phyloP scores from a whole-genome alignment of 2,888 invertebrate genomes.

The Drosophila vallismaia region DNA sequence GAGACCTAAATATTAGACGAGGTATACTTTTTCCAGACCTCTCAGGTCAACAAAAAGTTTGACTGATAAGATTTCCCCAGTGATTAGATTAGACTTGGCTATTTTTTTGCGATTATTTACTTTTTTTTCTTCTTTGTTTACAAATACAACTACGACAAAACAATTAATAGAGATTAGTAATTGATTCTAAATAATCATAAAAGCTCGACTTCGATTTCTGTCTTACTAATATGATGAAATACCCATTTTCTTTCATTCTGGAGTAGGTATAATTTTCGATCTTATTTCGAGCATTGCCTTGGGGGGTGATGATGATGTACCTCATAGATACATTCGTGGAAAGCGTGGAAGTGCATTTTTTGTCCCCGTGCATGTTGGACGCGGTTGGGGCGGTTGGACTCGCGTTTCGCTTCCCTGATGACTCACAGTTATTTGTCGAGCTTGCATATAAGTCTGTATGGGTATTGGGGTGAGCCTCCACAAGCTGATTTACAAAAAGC shows the following conservation, averaged over 20 bases:
- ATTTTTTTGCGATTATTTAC: slow-evolving; percentile 42
- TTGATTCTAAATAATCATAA: slow-evolving; percentile 17
- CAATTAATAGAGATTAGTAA: slow-evolving; percentile 40
- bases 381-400: slow-evolving; percentile 41
- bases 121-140: slow-evolving; percentile 47
- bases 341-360: slow-evolving; percentile 38
- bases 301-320: slow-evolving; percentile 4
- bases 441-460: slow-evolving; percentile 8
- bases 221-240: slow-evolving; percentile 35
- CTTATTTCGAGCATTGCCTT: slow-evolving; percentile 2
- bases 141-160: slow-evolving; percentile 31
- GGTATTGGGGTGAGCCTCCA: slow-evolving; percentile 1
- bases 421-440: slow-evolving; percentile 35
- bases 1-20: slow-evolving; percentile 23
- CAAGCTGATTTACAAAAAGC: neutral
- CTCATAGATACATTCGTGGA: slow-evolving; percentile 34
- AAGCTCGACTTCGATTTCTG: slow-evolving; percentile 14
- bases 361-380: slow-evolving; percentile 34
- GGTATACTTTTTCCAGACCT: slow-evolving; percentile 34
- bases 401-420: slow-evolving; percentile 44
- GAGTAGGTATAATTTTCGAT: neutral
- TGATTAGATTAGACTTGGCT: slow-evolving; percentile 55
- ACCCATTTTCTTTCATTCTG: neutral
- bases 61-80: slow-evolving; percentile 54
- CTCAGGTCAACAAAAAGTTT: slow-evolving; percentile 62